A percentile compares a stretch with the other conserved stretches of the same genome.
Evolutionary conservation across 2,888 invertebrate species (phyloP).

Genomic region (Piscicola geometra): DNA sequence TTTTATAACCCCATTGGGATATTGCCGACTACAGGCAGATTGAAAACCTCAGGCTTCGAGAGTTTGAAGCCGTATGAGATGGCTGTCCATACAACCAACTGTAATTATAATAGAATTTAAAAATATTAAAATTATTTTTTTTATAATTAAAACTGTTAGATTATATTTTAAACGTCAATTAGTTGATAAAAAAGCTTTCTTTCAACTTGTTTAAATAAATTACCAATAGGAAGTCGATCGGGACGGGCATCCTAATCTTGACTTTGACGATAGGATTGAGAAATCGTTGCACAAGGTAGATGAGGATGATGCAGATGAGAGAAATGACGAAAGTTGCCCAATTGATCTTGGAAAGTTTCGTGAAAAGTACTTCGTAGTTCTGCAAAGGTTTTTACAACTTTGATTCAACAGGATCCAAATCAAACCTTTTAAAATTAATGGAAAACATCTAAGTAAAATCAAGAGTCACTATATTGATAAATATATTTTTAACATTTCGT

Average conservation of each 20-base stretch:
- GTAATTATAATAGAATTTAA: too few species aligned
- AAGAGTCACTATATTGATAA: too few species aligned
- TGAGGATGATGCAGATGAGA: conserved; percentile 64
- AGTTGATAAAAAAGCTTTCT: too few species aligned
- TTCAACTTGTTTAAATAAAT: conserved; percentile 39
- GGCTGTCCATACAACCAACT: conserved; percentile 61
- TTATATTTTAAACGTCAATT: too few species aligned
- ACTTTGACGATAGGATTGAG: conserved; percentile 57
- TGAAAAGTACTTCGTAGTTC: conserved; percentile 64
- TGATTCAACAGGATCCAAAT: too few species aligned
- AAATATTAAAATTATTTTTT: too few species aligned
- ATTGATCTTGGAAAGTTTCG: conserved; percentile 64
- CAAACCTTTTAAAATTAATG: too few species aligned
- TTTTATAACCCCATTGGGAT: conserved; percentile 87
- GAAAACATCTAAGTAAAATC: too few species aligned
- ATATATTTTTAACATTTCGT: too few species aligned
- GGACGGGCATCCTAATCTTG: conserved; percentile 66
- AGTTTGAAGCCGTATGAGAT: conserved; percentile 65
- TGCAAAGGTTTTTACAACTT: conserved; percentile 47
- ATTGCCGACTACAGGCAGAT: conserved; percentile 67
- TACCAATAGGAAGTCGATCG: conserved; percentile 76
- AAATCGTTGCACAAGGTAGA: conserved; percentile 61
- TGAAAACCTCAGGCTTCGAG: conserved; percentile 58
- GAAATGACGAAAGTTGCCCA: conserved; percentile 68
- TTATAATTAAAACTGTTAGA: too few species aligned